Percentiles rank a stretch among this genome's conserved stretches.
phyloP scores from a whole-genome alignment of 2,113 vertebrate genomes.

The Lipophrys pholis region DNA sequence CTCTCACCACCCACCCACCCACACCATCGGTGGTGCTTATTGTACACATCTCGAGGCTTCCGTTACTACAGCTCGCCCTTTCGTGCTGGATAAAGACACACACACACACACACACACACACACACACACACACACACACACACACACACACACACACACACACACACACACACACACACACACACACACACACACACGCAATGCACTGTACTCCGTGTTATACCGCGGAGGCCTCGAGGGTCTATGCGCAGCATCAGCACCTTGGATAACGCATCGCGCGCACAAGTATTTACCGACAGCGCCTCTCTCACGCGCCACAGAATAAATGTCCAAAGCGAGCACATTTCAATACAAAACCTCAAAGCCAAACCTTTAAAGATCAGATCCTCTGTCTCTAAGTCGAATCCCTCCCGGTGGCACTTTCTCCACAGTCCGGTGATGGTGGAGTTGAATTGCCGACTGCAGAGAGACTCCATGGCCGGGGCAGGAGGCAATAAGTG shows the following conservation, averaged over 20 bases:
- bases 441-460: slow-evolving; percentile 91
- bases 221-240: slow-evolving; percentile 65
- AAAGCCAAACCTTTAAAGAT: slow-evolving; percentile 86
- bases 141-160: slow-evolving; percentile 34
- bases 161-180: slow-evolving; percentile 20
- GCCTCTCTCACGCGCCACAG: slow-evolving; percentile 21
- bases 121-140: slow-evolving; percentile 15
- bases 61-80: slow-evolving; percentile 60
- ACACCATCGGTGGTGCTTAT: slow-evolving; percentile 60
- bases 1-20: slow-evolving; percentile 59
- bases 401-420: slow-evolving; percentile 89
- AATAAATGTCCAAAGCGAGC: slow-evolving; percentile 36
- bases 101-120: slow-evolving; percentile 14
- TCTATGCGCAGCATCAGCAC: slow-evolving; percentile 78
- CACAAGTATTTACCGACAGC: slow-evolving; percentile 36
- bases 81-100: slow-evolving; percentile 41
- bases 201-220: slow-evolving; percentile 48
- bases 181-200: slow-evolving; percentile 15
- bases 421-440: slow-evolving; percentile 90
- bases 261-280: slow-evolving; percentile 76
- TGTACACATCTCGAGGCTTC: slow-evolving; percentile 53
- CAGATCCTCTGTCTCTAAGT: slow-evolving; percentile 90
- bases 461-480: slow-evolving; percentile 89
- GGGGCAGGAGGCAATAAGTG: slow-evolving; percentile 81
- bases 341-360: neutral